Conservation (phyloP, 2,888 invertebrate species). For the Drosophila kanekoi region DNA sequence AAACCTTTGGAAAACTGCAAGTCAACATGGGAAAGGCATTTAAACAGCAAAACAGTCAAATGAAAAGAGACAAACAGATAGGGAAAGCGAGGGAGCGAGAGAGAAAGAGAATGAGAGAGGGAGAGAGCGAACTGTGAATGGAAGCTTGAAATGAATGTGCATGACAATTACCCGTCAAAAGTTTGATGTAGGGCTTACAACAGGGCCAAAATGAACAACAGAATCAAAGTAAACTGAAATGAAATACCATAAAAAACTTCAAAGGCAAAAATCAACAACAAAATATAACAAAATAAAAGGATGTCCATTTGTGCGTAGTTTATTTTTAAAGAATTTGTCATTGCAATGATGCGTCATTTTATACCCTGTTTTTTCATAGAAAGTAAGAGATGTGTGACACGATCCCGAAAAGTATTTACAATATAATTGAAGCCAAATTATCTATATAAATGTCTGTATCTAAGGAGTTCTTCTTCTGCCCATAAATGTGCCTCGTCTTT, state of each 20-base stretch:
- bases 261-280: background rate
- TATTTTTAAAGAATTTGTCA: slow-evolving; percentile 1
- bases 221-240: slow-evolving; percentile 42
- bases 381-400: too few relatives aligned
- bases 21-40: slow-evolving; percentile 69
- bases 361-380: background rate
- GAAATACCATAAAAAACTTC: slow-evolving; percentile 18
- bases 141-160: slow-evolving; percentile 52
- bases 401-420: too few relatives aligned
- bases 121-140: slow-evolving; percentile 43
- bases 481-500: too few relatives aligned
- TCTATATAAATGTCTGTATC: too few relatives aligned
- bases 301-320: slow-evolving; percentile 31
- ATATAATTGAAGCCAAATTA: too few relatives aligned
- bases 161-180: slow-evolving; percentile 75
- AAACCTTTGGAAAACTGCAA: slow-evolving; percentile 69
- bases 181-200: slow-evolving; percentile 66
- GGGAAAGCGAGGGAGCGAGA: background rate
- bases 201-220: slow-evolving; percentile 18
- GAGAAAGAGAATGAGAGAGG: background rate
- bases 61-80: background rate
- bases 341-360: slow-evolving; percentile 2
- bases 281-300: slow-evolving; percentile 28
- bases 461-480: too few relatives aligned
- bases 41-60: slow-evolving; percentile 20